These are phyloP conservation scores for Aporrectodea caliginosa DNA, from an alignment of 1,140 invertebrate species.

Conservation along the genomic window DNA sequence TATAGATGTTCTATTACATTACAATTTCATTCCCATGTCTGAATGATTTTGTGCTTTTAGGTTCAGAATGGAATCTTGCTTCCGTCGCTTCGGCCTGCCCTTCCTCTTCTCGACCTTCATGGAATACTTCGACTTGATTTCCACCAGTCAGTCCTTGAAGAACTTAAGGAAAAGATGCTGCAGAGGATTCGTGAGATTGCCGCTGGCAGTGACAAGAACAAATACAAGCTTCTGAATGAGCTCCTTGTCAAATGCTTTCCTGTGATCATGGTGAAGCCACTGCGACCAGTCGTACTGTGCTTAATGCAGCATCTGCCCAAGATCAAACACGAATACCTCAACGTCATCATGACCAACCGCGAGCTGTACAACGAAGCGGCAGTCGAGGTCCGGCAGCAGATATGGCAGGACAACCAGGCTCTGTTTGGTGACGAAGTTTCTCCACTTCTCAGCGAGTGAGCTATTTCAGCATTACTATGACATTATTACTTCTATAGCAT, in stretches of 20 bases:
- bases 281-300: conserved; percentile 93
- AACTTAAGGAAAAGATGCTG: conserved; percentile 82
- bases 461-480: too few species aligned
- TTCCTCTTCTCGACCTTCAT: conserved; percentile 89
- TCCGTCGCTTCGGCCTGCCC: conserved; percentile 85
- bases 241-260: conserved; percentile 88
- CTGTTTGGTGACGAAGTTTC: conserved; percentile 96
- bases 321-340: conserved; percentile 88
- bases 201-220: conserved; percentile 67
- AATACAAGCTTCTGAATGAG: conserved; percentile 84
- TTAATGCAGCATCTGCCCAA: conserved; percentile 87
- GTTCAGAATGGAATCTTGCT: conserved; percentile 88
- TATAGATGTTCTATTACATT: too few species aligned
- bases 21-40: too few species aligned
- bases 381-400: conserved; percentile 93
- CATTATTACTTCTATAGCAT: conserved; percentile 82
- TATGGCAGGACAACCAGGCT: conserved; percentile 96
- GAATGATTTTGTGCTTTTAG: conserved; percentile 60
- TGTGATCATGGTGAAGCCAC: conserved; percentile 80
- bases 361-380: conserved; percentile 91
- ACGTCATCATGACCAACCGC: conserved; percentile 78
- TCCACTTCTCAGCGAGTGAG: conserved; percentile 83
- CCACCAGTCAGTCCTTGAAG: conserved; percentile 90
- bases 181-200: conserved; percentile 81
- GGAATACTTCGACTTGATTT: conserved; percentile 87